Evolutionary conservation across 2,888 invertebrate species (phyloP).

Genomic region (Mythimna lalbum): DNA sequence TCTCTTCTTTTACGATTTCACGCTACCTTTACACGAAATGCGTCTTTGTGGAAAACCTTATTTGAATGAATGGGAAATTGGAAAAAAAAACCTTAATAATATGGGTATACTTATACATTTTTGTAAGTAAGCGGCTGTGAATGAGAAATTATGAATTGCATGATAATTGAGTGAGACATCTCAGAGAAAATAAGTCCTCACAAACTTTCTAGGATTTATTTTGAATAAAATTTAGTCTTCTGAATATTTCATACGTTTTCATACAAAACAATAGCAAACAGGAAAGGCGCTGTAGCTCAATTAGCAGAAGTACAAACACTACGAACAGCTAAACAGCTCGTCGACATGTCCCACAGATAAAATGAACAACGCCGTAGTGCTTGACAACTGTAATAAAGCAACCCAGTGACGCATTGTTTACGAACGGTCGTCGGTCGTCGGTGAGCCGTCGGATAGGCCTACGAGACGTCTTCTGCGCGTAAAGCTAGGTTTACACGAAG

Average conservation of each 20-base stretch:
- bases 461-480: constrained; percentile 48
- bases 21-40: constrained; percentile 51
- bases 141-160: no score
- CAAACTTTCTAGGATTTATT: not conserved
- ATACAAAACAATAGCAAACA: constrained; percentile 29
- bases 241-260: constrained; percentile 9
- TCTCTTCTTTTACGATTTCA: constrained; percentile 59
- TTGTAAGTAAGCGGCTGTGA: no score
- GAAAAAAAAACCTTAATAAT: constrained; percentile 15
- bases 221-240: not conserved
- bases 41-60: constrained; percentile 52
- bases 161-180: no score
- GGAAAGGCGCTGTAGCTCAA: constrained; percentile 45
- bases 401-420: constrained; percentile 64
- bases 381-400: constrained; percentile 69
- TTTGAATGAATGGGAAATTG: constrained; percentile 49
- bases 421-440: constrained; percentile 56
- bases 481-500: constrained; percentile 20
- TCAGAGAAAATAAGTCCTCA: not conserved
- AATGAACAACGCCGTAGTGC: constrained; percentile 65
- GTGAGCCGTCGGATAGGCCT: constrained; percentile 47
- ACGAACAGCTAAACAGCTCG: constrained; percentile 58
- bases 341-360: constrained; percentile 65
- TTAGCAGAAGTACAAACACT: constrained; percentile 55
- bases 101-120: not conserved